phyloP scores from a whole-genome alignment of 2,888 invertebrate genomes.

The Actias luna region DNA sequence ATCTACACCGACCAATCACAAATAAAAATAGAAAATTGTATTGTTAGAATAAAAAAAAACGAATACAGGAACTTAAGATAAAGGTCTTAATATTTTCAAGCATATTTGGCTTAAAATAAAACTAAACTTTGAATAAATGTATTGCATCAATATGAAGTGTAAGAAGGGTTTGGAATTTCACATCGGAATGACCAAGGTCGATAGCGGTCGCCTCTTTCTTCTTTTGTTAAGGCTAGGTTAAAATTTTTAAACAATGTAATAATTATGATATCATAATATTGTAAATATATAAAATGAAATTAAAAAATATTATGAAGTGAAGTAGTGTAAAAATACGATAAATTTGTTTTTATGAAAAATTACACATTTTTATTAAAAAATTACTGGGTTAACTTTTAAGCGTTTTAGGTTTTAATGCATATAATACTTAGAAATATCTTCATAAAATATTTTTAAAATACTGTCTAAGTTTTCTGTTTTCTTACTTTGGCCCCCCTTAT shows the following conservation, averaged over 20 bases:
- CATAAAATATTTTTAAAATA: too few species aligned
- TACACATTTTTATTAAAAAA: too few species aligned
- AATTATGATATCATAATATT: neutral
- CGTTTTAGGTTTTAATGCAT: too few species aligned
- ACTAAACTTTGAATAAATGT: neutral
- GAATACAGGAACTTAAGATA: neutral
- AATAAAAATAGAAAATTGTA: too few species aligned
- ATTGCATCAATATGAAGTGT: constrained; percentile 30
- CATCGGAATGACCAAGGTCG: constrained; percentile 34
- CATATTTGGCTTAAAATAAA: neutral
- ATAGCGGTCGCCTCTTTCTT: constrained; percentile 32
- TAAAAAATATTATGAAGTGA: too few species aligned
- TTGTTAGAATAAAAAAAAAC: neutral
- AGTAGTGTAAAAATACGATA: too few species aligned
- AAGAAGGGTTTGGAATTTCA: constrained; percentile 21
- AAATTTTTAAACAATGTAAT: neutral
- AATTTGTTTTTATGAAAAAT: too few species aligned
- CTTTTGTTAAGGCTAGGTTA: constrained; percentile 24
- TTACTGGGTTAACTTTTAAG: too few species aligned
- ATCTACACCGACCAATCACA: too few species aligned
- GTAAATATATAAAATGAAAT: neutral
- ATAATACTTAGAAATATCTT: too few species aligned
- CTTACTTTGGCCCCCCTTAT: too few species aligned
- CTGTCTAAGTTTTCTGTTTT: too few species aligned
- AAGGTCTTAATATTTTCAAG: neutral